phyloP scores from a whole-genome alignment of 2,888 invertebrate species.

The Drosophila meridiana region DNA sequence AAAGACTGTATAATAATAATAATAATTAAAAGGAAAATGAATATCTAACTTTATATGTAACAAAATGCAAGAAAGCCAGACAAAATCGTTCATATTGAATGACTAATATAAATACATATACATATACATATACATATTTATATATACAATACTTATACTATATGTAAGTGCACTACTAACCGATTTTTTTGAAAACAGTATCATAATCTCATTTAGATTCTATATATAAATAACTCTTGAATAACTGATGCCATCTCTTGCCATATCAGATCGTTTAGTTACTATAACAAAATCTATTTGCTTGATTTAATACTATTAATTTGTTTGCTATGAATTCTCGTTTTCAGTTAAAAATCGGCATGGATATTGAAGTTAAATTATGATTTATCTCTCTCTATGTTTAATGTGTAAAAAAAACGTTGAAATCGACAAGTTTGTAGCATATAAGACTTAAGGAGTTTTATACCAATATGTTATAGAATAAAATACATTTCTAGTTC shows the following conservation, averaged over 20 bases:
- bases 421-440: constrained; percentile 36
- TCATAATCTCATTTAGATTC: constrained; percentile 17
- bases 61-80: constrained; percentile 44
- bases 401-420: constrained; percentile 59
- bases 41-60: constrained; percentile 24
- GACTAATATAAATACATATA: constrained; percentile 38
- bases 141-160: constrained; percentile 4
- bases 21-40: constrained; percentile 13
- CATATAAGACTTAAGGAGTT: constrained; percentile 53
- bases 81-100: constrained; percentile 81
- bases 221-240: constrained; percentile 27
- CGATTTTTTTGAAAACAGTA: constrained; percentile 23
- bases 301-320: constrained; percentile 34
- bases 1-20: constrained; percentile 62
- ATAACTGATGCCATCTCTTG: constrained; percentile 31
- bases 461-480: constrained; percentile 57
- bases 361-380: constrained; percentile 82
- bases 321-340: constrained; percentile 49
- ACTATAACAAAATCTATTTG: constrained; percentile 23
- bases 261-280: constrained; percentile 46
- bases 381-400: constrained; percentile 52
- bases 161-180: constrained; percentile 35
- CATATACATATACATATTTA: constrained; percentile 24
- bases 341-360: constrained; percentile 80
- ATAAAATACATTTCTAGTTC: constrained; percentile 52